Evolutionary conservation across 2,888 invertebrate species (phyloP), one percentile per base, ranked within the genome.

Genomic region (Oligia fasciuncula): DNA sequence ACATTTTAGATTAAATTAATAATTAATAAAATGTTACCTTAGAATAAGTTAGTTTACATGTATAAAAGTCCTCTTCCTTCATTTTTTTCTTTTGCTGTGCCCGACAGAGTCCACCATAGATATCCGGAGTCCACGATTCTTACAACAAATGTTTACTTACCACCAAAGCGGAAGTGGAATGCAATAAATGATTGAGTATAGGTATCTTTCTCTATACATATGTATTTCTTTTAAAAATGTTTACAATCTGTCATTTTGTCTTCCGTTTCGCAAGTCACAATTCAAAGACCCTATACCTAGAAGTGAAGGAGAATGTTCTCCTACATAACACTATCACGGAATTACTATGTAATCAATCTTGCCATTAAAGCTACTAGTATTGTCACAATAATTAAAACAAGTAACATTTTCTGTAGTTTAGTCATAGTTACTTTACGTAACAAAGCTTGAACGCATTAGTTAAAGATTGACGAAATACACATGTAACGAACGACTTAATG

Each of bases 401-500:
- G 79, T 83, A 81, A 70, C 78, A 82, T 88, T 85, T 77, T 77
- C 68, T 84, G 74, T 54, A 74, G 70, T 79, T 81, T 85, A 80
- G 80, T 86, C 81, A 83, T 83, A 77, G 46, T 73, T 54, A 60
- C 2, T 76, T 87, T 81, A 80, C 81, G 85, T 83, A 86, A 87
- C 73, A 76, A 68, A 71, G 35, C 71, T 86, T 72, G 73, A 76
- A 73, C 69, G 35, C 82, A 88, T 88, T 84, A 80, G 80, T 83
- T 78, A 81, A 80, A 76, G 68, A 83, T 87, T 83, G 77, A 77
- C 77, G 74, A 87, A 83, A 82, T 69, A 76, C 57, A 75, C 76
- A 75, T 75, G 78, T 87, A 82, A 85, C 80, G 77, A 82, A 85
- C 82, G 77, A 83, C 78, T 62, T 82, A 79, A 85, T 83, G 79